Base-by-base conservation (phyloP, 2,888 invertebrate species). In the Amphimallon solstitiale region DNA sequence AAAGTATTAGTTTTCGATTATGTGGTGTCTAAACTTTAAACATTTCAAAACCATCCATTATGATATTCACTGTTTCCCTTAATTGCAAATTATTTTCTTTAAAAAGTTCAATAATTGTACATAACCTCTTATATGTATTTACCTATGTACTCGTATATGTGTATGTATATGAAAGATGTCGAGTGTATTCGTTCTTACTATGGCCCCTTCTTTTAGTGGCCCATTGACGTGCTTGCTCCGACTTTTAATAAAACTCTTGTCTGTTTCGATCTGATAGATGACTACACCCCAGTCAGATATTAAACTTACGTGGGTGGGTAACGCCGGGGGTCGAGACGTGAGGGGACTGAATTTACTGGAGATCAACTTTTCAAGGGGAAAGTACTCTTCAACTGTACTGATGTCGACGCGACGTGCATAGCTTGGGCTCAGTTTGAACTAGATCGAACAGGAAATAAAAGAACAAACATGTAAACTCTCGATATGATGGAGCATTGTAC, bases 211-310 rank as follows among this genome's bases (percentile, higher is more conserved):
- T 67, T 69, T 70, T 66, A 45, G 59, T 38, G 23, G 73, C 77
- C 77, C 78, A 82, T 82, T 83, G 82, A 82, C 83, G 81, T 81
- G 77, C 80, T 77, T 76, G 80, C 77, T 79, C 82, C 78, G 82
- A 83, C 82, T 84, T 84, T 84, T 84, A 84, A 84, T 84, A 84
- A 84, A 84, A 84, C 83, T 84, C 84, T 84, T 84, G 84, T 84
- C 84, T 84, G 84, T 84, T 84, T 82, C 82, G 81, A 81, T 83
- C 84, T 84, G 84, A 84, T 84, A 84, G 84, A 84, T 84, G 84
- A 83, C 84, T 83, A 79, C 83, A 81, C 83, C 83, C 82, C 79
- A 81, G 82, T 80, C 82, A 81, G 84, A 84, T 84, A 84, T 84
- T 84, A 83, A 84, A 84, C 79, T 71, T 61, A 68, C 68, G 66